Conservation (phyloP, 2,797 vertebrate species). For the Mormyrops attenuatus region DNA sequence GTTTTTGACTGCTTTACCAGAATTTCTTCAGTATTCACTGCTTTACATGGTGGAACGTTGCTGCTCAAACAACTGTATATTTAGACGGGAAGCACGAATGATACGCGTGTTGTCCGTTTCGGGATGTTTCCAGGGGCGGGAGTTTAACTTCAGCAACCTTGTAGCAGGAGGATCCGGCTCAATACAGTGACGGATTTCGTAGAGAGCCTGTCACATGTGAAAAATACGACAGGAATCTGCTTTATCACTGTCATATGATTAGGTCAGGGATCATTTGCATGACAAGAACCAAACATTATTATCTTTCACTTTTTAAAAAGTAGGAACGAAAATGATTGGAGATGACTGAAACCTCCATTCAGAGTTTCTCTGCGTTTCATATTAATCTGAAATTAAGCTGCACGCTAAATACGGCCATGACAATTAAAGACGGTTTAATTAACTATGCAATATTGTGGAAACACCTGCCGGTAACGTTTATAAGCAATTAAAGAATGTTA, state of each 20-base stretch:
- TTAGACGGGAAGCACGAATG: neutral
- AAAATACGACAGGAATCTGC: neutral
- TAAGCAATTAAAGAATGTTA: neutral
- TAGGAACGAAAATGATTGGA: neutral
- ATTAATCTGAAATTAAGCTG: neutral
- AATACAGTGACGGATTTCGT: conserved; percentile 37
- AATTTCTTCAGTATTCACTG: neutral
- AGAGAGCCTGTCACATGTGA: conserved; percentile 3
- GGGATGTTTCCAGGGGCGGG: neutral
- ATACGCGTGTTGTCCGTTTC: neutral
- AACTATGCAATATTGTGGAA: neutral
- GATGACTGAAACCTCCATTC: neutral
- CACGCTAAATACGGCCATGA: neutral
- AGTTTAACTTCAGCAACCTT: conserved; percentile 11
- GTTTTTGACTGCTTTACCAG: neutral
- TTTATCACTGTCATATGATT: conserved; percentile 26
- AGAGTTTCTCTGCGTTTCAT: neutral
- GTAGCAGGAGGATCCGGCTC: neutral
- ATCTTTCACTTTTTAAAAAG: neutral
- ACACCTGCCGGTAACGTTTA: neutral
- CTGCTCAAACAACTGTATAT: neutral
- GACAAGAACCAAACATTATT: neutral
- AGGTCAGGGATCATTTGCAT: neutral
- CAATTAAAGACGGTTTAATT: neutral
- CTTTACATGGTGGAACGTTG: neutral